A percentile compares a stretch with the other conserved stretches of the same genome.
These are phyloP conservation scores for Drosophila novamexicana DNA, from an alignment of 1,140 invertebrate species.

Conservation along the genomic window DNA sequence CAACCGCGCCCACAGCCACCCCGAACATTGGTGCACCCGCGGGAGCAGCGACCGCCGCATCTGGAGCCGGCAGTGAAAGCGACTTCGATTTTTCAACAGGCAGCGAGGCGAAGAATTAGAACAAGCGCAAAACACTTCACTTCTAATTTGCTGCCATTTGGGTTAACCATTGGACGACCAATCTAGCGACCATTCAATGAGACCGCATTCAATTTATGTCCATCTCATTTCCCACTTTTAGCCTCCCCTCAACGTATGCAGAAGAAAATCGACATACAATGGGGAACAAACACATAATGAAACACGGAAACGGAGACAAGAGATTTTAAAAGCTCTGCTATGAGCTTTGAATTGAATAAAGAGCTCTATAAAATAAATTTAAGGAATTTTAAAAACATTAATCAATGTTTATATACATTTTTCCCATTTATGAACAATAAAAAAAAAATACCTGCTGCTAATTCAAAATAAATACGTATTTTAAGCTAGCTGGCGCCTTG, in stretches of 20 bases:
- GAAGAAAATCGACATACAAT: background rate
- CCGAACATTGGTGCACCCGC: background rate
- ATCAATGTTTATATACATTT: no score
- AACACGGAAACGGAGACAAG: background rate
- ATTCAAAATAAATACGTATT: no score
- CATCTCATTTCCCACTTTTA: constrained; percentile 43
- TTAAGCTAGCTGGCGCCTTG: no score
- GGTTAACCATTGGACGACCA: constrained; percentile 63
- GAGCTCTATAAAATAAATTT: no score
- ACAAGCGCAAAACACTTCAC: constrained; percentile 64
- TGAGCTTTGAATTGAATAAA: no score
- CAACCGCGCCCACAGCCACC: constrained; percentile 3
- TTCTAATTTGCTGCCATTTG: constrained; percentile 80
- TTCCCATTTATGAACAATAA: no score
- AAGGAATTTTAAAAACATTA: no score
- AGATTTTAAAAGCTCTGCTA: background rate
- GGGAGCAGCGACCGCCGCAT: constrained; percentile 11
- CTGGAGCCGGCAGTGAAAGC: constrained; percentile 67
- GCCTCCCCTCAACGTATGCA: background rate
- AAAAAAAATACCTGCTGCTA: no score
- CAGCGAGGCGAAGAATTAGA: constrained; percentile 81
- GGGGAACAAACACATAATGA: background rate
- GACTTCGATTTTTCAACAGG: constrained; percentile 83
- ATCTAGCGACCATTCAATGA: constrained; percentile 47
- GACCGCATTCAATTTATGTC: constrained; percentile 67